phyloP scores from a whole-genome alignment of 2,888 invertebrate genomes.

The Bruchidius siliquastri region DNA sequence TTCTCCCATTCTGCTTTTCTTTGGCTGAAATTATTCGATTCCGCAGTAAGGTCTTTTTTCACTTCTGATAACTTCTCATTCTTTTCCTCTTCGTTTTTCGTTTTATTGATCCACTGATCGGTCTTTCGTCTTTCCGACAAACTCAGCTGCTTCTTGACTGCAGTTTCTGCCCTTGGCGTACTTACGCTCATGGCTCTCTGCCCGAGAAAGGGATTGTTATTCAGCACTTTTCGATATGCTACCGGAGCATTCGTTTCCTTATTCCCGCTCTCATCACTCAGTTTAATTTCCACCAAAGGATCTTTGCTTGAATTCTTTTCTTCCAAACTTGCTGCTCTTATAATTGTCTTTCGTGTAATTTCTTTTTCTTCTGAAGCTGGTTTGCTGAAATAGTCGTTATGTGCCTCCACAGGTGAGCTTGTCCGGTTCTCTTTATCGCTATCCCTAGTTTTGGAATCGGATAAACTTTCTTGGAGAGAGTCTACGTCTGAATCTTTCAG shows the following conservation, averaged over 20 bases:
- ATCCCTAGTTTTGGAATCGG: constrained; percentile 56
- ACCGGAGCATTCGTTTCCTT: constrained; percentile 6
- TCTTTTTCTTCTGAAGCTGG: not conserved
- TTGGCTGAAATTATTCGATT: constrained; percentile 70
- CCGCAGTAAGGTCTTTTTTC: constrained; percentile 42
- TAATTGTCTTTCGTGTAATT: constrained; percentile 10
- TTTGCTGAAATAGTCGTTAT: constrained; percentile 35
- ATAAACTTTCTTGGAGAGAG: constrained; percentile 53
- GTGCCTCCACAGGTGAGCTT: constrained; percentile 52
- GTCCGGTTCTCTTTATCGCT: constrained; percentile 70
- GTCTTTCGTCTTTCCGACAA: constrained; percentile 37
- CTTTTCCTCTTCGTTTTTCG: constrained; percentile 34
- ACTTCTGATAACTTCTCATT: constrained; percentile 27
- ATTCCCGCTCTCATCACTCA: constrained; percentile 17
- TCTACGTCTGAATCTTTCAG: constrained; percentile 67
- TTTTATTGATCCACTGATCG: constrained; percentile 37
- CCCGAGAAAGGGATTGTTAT: constrained; percentile 34
- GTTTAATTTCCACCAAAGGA: constrained; percentile 25
- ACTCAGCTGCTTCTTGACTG: constrained; percentile 35
- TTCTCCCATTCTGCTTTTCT: constrained; percentile 75
- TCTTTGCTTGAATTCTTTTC: constrained; percentile 21
- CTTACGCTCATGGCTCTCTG: constrained; percentile 38
- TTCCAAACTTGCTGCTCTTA: constrained; percentile 14
- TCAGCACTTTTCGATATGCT: constrained; percentile 34
- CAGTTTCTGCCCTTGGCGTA: constrained; percentile 29